A percentile compares a stretch with the other conserved stretches of the same genome.
phyloP scores from a whole-genome alignment of 1,140 invertebrate genomes.

The Polypedilum vanderplanki region DNA sequence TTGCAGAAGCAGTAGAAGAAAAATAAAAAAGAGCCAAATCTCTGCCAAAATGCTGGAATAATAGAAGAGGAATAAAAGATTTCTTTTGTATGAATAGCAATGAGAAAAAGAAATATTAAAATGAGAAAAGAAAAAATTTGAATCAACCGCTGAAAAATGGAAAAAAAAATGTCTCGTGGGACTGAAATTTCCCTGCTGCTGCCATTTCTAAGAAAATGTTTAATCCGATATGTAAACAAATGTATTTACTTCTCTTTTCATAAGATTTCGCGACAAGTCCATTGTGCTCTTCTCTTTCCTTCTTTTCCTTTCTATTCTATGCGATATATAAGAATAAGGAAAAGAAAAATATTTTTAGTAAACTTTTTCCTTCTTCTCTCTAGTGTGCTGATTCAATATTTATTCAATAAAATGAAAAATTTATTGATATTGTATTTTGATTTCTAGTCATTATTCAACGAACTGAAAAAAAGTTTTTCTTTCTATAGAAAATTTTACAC shows the following conservation, averaged over 20 bases:
- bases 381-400: constrained; percentile 6
- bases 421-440: constrained; percentile 29
- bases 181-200: background rate
- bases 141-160: constrained; percentile 8
- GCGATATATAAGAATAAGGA: background rate
- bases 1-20: background rate
- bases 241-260: constrained; percentile 22
- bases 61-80: background rate
- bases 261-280: constrained; percentile 6
- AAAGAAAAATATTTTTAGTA: constrained; percentile 22
- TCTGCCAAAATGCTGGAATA: background rate
- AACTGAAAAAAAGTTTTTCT: too few relatives aligned
- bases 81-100: background rate
- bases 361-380: background rate
- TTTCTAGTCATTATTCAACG: background rate
- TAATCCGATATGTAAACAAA: constrained; percentile 29
- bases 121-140: background rate
- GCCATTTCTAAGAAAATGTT: background rate
- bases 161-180: constrained; percentile 20
- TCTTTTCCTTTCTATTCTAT: background rate
- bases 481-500: too few relatives aligned
- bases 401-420: constrained; percentile 25
- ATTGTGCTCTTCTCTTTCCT: background rate
- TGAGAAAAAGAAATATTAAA: constrained; percentile 15
- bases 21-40: background rate